Conservation (phyloP, 2,888 invertebrate species). For the Pherbina coryleti region DNA sequence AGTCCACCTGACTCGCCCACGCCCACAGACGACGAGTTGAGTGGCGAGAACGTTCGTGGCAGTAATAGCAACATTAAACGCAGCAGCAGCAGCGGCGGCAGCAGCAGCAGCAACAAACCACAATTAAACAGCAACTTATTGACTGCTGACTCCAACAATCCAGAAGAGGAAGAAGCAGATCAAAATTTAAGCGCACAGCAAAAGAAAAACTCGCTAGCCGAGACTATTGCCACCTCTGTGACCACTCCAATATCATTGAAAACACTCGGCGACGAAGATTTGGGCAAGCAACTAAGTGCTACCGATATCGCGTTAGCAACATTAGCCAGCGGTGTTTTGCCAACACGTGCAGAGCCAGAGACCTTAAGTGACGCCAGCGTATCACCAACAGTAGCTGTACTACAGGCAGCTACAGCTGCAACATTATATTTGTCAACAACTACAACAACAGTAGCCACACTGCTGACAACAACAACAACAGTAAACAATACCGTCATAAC, state of each 20-base stretch:
- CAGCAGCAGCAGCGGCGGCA: neutral
- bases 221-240: conserved; percentile 62
- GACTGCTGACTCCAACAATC: neutral
- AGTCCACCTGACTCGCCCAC: conserved; percentile 71
- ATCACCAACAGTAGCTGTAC: conserved; percentile 60
- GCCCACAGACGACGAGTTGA: conserved; percentile 59
- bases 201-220: conserved; percentile 63
- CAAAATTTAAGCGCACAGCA: conserved; percentile 31
- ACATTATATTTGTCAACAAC: conserved; percentile 40
- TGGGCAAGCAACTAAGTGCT: conserved; percentile 57
- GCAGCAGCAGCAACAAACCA: neutral
- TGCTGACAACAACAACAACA: conserved; percentile 41
- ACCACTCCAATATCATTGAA: conserved; percentile 65
- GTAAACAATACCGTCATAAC: conserved; percentile 46
- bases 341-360: conserved; percentile 63
- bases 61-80: conserved; percentile 25
- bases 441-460: conserved; percentile 44
- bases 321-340: conserved; percentile 61
- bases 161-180: conserved; percentile 34
- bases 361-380: conserved; percentile 64
- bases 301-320: conserved; percentile 63
- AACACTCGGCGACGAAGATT: conserved; percentile 58
- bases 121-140: conserved; percentile 25
- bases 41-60: conserved; percentile 33
- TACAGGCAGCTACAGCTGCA: conserved; percentile 52